Evolutionary conservation across 2,888 invertebrate species (phyloP).

Genomic region (Scrobipalpa costella): DNA sequence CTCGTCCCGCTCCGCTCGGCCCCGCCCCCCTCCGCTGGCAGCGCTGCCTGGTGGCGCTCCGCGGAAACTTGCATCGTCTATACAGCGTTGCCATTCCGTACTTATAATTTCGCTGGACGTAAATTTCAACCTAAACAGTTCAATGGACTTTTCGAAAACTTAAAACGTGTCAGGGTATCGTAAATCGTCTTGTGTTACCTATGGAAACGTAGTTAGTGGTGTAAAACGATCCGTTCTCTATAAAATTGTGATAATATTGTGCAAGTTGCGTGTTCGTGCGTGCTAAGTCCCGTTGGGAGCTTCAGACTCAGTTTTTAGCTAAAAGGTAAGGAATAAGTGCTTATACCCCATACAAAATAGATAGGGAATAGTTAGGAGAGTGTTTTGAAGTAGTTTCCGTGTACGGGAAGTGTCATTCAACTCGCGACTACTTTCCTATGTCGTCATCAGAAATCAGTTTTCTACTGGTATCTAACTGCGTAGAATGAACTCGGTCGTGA

Average conservation of each 20-base stretch:
- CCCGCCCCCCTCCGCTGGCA: conserved; percentile 62
- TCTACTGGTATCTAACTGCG: conserved; percentile 52
- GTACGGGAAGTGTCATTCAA: conserved; percentile 37
- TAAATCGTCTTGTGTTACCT: conserved; percentile 66
- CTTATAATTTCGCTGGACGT: conserved; percentile 81
- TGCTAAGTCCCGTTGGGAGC: conserved; percentile 70
- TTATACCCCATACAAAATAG: conserved; percentile 8
- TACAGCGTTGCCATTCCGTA: conserved; percentile 81
- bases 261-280: conserved; percentile 73
- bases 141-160: conserved; percentile 80
- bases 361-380: conserved; percentile 24
- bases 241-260: conserved; percentile 69
- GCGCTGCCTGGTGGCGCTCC: conserved; percentile 70
- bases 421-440: conserved; percentile 45
- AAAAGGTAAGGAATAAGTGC: conserved; percentile 60
- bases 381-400: conserved; percentile 31
- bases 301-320: conserved; percentile 62
- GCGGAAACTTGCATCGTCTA: conserved; percentile 68
- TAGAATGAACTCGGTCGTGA: conserved; percentile 40
- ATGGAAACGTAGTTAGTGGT: conserved; percentile 66
- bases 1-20: conserved; percentile 61
- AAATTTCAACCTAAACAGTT: conserved; percentile 81
- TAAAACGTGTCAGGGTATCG: conserved; percentile 67
- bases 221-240: conserved; percentile 63
- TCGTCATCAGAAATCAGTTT: conserved; percentile 39